A percentile compares a stretch with the other conserved stretches of the same genome.
phyloP scores from a whole-genome alignment of 2,888 invertebrate genomes.

The Drosophila siamana region DNA sequence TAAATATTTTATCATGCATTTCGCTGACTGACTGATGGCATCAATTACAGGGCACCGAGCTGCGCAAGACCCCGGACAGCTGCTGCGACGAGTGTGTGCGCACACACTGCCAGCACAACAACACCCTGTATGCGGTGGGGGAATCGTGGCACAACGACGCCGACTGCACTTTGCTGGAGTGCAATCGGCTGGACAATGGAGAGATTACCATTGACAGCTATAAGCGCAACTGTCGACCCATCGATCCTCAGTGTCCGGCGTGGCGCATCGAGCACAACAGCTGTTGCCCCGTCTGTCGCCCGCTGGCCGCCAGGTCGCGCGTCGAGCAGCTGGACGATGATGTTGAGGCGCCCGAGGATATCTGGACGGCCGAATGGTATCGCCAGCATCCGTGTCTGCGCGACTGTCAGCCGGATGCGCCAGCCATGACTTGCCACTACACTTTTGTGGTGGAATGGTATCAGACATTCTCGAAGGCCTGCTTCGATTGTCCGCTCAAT shows the following conservation, averaged over 20 bases:
- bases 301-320: constrained; percentile 35
- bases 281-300: constrained; percentile 82
- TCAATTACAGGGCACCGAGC: constrained; percentile 79
- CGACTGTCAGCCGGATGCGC: constrained; percentile 86
- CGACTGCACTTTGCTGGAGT: constrained; percentile 84
- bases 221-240: constrained; percentile 79
- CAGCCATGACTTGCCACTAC: constrained; percentile 88
- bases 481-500: constrained; percentile 92
- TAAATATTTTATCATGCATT: background rate
- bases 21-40: background rate
- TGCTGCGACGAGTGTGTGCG: constrained; percentile 85
- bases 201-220: constrained; percentile 82
- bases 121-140: constrained; percentile 79
- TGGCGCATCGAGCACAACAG: constrained; percentile 74
- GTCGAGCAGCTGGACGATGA: constrained; percentile 40
- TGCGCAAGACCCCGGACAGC: constrained; percentile 69
- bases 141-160: constrained; percentile 83
- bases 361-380: constrained; percentile 82
- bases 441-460: constrained; percentile 90
- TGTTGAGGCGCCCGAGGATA: constrained; percentile 54
- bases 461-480: constrained; percentile 94
- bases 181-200: constrained; percentile 68
- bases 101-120: constrained; percentile 82
- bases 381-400: constrained; percentile 87
- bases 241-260: constrained; percentile 77